Conservation (phyloP, 2,888 invertebrate genomes). For the Colostygia pectinataria region DNA sequence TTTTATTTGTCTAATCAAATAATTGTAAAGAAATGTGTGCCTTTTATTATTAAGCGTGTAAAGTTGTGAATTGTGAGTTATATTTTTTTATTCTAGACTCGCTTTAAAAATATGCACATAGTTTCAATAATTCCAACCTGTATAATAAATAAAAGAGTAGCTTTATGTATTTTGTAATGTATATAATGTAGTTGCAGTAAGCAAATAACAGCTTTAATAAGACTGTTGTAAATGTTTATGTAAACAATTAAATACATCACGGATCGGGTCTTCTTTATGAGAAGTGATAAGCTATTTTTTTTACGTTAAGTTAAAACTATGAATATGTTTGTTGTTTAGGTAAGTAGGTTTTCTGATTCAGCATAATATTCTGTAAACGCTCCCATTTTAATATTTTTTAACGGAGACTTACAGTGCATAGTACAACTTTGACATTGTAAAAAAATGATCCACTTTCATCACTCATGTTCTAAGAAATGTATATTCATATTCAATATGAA, state of each 20-base stretch:
- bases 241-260: slow-evolving; percentile 52
- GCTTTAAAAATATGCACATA: slow-evolving; percentile 8
- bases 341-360: slow-evolving; percentile 24
- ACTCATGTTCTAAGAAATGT: slow-evolving; percentile 60
- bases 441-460: slow-evolving; percentile 53
- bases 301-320: slow-evolving; percentile 2
- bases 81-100: not conserved
- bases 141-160: slow-evolving; percentile 28
- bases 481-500: slow-evolving; percentile 58
- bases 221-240: slow-evolving; percentile 62
- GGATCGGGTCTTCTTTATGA: slow-evolving; percentile 24
- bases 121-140: slow-evolving; percentile 39
- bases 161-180: slow-evolving; percentile 36
- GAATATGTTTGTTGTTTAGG: slow-evolving; percentile 6
- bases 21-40: slow-evolving; percentile 49
- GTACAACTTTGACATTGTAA: slow-evolving; percentile 44
- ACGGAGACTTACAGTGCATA: slow-evolving; percentile 44
- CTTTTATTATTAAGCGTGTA: slow-evolving; percentile 53
- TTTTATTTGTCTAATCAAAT: not conserved
- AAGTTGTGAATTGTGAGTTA: slow-evolving; percentile 15
- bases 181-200: slow-evolving; percentile 20
- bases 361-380: slow-evolving; percentile 31
- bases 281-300: slow-evolving; percentile 5
- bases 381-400: slow-evolving; percentile 49
- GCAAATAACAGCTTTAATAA: slow-evolving; percentile 50